phyloP scores from a whole-genome alignment of 2,888 invertebrate genomes.

The Eurytoma californica region DNA sequence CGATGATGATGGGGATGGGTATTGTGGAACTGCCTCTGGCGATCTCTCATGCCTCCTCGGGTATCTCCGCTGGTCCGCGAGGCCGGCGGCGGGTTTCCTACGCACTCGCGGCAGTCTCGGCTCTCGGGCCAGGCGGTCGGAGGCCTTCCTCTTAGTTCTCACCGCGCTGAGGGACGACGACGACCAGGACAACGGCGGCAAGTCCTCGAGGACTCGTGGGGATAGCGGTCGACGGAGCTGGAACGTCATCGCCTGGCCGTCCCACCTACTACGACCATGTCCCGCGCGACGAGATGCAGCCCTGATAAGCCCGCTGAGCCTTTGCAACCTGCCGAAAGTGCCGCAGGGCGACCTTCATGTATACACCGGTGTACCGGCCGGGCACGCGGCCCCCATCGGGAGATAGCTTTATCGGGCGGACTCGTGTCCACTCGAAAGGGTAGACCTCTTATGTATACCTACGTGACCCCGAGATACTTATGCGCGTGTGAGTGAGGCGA shows the following conservation, averaged over 20 bases:
- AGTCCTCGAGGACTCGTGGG: slow-evolving; percentile 71
- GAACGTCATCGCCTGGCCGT: slow-evolving; percentile 73
- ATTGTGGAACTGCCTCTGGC: slow-evolving; percentile 58
- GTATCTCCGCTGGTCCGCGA: not conserved
- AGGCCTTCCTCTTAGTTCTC: slow-evolving; percentile 9
- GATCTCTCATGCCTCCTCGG: slow-evolving; percentile 69
- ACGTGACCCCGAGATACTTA: not conserved
- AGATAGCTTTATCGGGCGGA: slow-evolving; percentile 21
- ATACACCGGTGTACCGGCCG: not conserved
- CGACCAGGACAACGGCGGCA: slow-evolving; percentile 56
- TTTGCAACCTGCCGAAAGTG: slow-evolving; percentile 28
- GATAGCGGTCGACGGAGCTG: slow-evolving; percentile 67
- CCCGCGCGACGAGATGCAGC: slow-evolving; percentile 58
- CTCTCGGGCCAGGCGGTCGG: not conserved
- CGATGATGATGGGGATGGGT: slow-evolving; percentile 62
- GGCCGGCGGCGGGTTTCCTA: slow-evolving; percentile 18
- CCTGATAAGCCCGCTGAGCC: slow-evolving; percentile 19
- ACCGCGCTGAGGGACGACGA: slow-evolving; percentile 4
- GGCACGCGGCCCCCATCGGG: not conserved
- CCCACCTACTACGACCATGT: slow-evolving; percentile 70
- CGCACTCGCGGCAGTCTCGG: slow-evolving; percentile 1
- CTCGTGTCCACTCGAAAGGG: slow-evolving; percentile 33
- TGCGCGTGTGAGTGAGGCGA: not conserved
- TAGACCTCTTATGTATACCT: slow-evolving; percentile 25
- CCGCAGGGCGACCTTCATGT: not conserved